Evolutionary conservation across 2,113 vertebrate genomes (phyloP), one percentile per base, ranked within the genome.

Genomic region (Paradisaea rubra): DNA sequence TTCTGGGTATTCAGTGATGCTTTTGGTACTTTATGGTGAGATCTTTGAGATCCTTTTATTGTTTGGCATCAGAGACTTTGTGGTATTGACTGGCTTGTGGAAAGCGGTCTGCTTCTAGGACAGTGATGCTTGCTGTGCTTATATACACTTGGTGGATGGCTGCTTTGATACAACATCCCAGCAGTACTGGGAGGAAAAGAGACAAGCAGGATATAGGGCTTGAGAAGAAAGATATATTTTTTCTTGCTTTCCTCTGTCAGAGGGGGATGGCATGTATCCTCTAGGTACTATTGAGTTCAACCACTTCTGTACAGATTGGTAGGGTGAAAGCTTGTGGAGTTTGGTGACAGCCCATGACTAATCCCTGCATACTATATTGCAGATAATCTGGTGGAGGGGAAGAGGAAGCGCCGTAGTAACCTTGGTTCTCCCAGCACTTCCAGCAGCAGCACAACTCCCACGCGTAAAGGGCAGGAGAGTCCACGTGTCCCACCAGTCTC

Each of bases 371-470:
- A 2, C 57, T 57, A 0, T 57, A 5, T 52, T 23, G 6, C 79
- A 99, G 99, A 99, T 95, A 99, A 99, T 96, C 97, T 99, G 93
- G 99, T 99, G 91, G 99, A 99, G 96, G 99, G 99, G 70, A 99
- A 99, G 94, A 98, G 99, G 91, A 98, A 98, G 83, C 98, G 99
- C 21, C 98, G 98, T 57, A 96, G 97, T 60, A 98, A 98, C 86
- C 33, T 97, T 10, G 97, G 91, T 28, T 98, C 97, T 12, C 98
- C 98, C 37, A 94, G 98, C 76, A 97, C 97, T 65, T 97, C 97
- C 91, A 98, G 97, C 95, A 97, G 97, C 88, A 97, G 96, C 95
- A 97, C 97, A 49, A 97, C 97, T n/a, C 97, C 98, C 30, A 95
- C 96, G 20, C 97, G 98, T 22, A 98, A 98, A 90, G 68, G 86